phyloP scores from a whole-genome alignment of 2,888 invertebrate genomes.

The Buathra laborator region DNA sequence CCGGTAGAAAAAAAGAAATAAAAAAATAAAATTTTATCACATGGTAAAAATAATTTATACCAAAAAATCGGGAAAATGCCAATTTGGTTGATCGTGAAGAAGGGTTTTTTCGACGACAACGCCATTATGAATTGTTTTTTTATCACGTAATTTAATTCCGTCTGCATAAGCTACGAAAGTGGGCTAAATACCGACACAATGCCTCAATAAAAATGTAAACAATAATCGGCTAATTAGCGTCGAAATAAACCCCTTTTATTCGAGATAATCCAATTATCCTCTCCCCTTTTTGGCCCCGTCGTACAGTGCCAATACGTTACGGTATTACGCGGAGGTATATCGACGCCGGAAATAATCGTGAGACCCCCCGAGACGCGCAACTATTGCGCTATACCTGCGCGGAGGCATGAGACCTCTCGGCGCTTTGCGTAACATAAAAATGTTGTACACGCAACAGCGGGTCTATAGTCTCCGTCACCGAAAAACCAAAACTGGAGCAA shows the following conservation, averaged over 20 bases:
- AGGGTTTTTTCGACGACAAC: too few relatives aligned
- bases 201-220: neutral
- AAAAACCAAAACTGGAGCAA: constrained; percentile 77
- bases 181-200: neutral
- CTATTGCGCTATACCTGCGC: constrained; percentile 13
- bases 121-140: neutral
- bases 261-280: constrained; percentile 1
- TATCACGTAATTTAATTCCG: neutral
- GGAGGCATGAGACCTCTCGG: neutral
- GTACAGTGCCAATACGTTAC: constrained; percentile 36
- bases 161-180: too few relatives aligned
- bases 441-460: constrained; percentile 64
- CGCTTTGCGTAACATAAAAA: constrained; percentile 47
- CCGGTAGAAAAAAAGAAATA: neutral
- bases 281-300: neutral
- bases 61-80: too few relatives aligned
- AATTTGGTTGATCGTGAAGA: too few relatives aligned
- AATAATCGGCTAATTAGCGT: neutral
- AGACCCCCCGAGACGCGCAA: neutral
- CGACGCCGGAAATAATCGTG: neutral
- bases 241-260: neutral
- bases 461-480: constrained; percentile 55
- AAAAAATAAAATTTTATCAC: neutral
- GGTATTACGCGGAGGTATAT: constrained; percentile 18
- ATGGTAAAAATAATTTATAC: too few relatives aligned